Conservation (phyloP, 2,888 invertebrate genomes). For the Geophilus truncorum region DNA sequence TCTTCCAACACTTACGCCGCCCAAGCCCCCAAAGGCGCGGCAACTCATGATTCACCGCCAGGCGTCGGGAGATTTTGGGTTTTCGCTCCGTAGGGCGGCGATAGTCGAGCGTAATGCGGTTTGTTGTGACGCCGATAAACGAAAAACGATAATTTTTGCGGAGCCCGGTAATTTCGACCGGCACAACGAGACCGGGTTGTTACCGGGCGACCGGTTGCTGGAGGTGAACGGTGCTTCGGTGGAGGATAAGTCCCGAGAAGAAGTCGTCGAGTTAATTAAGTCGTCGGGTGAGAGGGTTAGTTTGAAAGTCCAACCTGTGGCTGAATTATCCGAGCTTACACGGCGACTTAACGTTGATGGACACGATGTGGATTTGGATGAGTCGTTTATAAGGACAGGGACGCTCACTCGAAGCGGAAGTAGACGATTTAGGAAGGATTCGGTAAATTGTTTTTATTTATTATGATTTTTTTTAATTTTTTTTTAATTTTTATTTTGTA, state of each 20-base stretch:
- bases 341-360: constrained; percentile 68
- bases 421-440: constrained; percentile 42
- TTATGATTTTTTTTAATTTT: neutral
- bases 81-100: constrained; percentile 82
- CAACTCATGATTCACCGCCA: constrained; percentile 61
- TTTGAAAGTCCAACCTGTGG: constrained; percentile 89
- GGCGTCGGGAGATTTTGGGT: constrained; percentile 87
- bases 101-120: constrained; percentile 55
- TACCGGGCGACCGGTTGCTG: constrained; percentile 90
- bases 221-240: constrained; percentile 85
- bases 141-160: constrained; percentile 76
- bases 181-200: constrained; percentile 70
- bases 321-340: constrained; percentile 84
- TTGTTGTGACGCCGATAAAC: constrained; percentile 50
- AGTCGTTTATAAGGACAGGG: constrained; percentile 63
- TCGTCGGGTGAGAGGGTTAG: constrained; percentile 74
- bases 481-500: too few species aligned
- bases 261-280: constrained; percentile 88
- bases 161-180: constrained; percentile 75
- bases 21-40: constrained; percentile 61
- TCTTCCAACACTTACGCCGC: constrained; percentile 47
- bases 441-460: constrained; percentile 29
- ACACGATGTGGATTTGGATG: constrained; percentile 61
- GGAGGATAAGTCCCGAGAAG: constrained; percentile 77
- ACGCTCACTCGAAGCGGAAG: constrained; percentile 74